These are phyloP conservation scores for Drosophila sordidula DNA, from an alignment of 2,888 invertebrate species.

Conservation along the genomic window DNA sequence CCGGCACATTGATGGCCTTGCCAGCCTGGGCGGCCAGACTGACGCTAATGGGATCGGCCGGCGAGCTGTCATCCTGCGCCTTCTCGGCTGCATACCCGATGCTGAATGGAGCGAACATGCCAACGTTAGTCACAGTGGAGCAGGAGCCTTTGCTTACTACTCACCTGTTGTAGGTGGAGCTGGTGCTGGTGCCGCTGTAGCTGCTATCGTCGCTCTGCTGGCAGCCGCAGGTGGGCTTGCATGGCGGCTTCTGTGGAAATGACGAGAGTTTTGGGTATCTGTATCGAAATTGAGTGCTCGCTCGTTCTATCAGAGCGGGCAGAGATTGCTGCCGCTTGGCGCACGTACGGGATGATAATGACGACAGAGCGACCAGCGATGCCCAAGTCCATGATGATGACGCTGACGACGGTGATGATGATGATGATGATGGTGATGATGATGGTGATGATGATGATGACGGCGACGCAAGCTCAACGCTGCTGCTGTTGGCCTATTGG, in stretches of 20 bases:
- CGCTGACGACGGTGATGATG: slow-evolving; percentile 32
- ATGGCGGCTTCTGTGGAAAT: slow-evolving; percentile 67
- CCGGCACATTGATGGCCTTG: slow-evolving; percentile 84
- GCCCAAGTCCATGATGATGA: slow-evolving; percentile 18
- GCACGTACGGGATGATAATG: slow-evolving; percentile 71
- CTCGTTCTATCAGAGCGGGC: slow-evolving; percentile 36
- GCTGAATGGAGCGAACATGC: slow-evolving; percentile 23
- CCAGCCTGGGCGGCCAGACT: slow-evolving; percentile 85
- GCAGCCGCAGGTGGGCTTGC: slow-evolving; percentile 68
- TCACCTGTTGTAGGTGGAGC: slow-evolving; percentile 59
- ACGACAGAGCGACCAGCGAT: slow-evolving; percentile 27
- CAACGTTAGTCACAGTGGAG: background rate
- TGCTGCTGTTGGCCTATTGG: slow-evolving; percentile 44
- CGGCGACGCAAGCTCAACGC: slow-evolving; percentile 35
- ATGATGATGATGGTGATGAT: slow-evolving; percentile 25
- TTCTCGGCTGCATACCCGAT: slow-evolving; percentile 52
- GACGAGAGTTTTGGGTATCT: slow-evolving; percentile 33
- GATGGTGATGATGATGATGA: slow-evolving; percentile 32
- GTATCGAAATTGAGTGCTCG: slow-evolving; percentile 49
- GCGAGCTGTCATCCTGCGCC: slow-evolving; percentile 60
- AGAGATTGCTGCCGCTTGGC: slow-evolving; percentile 42
- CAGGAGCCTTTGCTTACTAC: slow-evolving; percentile 9
- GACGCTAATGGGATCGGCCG: slow-evolving; percentile 86
- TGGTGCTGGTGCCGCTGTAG: slow-evolving; percentile 40
- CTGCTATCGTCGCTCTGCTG: slow-evolving; percentile 49